A percentile compares a stretch with the other conserved stretches of the same genome.
Conservation (phyloP, 1,140 invertebrate species). For the Metopolophium dirhodum region DNA sequence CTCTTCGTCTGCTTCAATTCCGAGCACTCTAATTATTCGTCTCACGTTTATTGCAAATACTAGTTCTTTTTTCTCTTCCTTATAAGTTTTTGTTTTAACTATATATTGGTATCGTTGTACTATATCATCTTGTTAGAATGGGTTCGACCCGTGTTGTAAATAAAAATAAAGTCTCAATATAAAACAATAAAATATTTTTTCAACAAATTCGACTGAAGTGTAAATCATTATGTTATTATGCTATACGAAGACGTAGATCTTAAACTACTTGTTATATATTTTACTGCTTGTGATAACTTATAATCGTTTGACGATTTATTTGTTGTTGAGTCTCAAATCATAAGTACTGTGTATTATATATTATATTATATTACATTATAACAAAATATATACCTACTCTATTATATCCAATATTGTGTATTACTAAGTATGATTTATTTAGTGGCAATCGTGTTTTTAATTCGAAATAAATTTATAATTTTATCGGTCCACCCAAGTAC, state of each 20-base stretch:
- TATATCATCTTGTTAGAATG: neutral
- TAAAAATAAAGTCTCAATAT: neutral
- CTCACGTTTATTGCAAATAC: neutral
- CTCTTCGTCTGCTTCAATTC: neutral
- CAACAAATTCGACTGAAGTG: neutral
- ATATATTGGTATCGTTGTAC: neutral
- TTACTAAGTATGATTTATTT: neutral
- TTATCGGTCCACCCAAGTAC: neutral
- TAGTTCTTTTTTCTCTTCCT: neutral
- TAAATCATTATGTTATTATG: neutral
- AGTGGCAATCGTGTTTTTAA: conserved; percentile 3
- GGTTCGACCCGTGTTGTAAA: neutral
- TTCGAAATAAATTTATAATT: conserved; percentile 22
- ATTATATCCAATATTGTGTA: neutral
- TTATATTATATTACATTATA: neutral
- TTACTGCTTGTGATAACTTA: neutral
- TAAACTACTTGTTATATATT: neutral
- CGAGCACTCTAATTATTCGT: neutral
- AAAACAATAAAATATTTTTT: neutral
- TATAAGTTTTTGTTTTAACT: neutral
- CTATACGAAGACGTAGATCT: neutral
- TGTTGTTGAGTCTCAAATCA: neutral
- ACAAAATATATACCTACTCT: neutral
- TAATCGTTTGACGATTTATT: neutral
- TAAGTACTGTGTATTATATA: neutral